These are phyloP conservation scores for Liodrosophila aerea DNA, from an alignment of 2,888 invertebrate genomes.

Conservation along the genomic window DNA sequence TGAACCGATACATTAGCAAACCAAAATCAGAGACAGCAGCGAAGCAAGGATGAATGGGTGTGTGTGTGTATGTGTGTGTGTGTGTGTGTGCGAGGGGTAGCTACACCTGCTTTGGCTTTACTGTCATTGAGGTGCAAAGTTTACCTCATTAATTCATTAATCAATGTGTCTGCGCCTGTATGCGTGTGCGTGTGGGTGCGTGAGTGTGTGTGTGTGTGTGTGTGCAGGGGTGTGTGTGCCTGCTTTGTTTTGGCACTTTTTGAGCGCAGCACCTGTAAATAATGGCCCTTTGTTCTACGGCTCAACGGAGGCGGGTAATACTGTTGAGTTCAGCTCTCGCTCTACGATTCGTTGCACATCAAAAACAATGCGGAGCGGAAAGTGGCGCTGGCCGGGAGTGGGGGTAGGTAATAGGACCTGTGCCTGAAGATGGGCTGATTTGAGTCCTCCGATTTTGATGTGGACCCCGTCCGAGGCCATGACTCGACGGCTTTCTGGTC, in stretches of 20 bases:
- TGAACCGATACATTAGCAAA: slow-evolving; percentile 73
- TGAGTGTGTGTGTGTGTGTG: slow-evolving; percentile 18
- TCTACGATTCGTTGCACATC: slow-evolving; percentile 68
- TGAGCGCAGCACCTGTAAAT: slow-evolving; percentile 76
- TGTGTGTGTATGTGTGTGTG: no score
- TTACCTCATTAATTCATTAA: slow-evolving; percentile 76
- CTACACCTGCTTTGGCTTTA: slow-evolving; percentile 58
- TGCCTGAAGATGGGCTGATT: slow-evolving; percentile 4
- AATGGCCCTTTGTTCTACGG: slow-evolving; percentile 76
- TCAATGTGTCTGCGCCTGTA: slow-evolving; percentile 72
- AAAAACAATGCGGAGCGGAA: slow-evolving; percentile 34
- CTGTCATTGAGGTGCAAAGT: slow-evolving; percentile 77
- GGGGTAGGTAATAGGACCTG: neutral
- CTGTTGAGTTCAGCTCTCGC: slow-evolving; percentile 26
- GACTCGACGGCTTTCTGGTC: slow-evolving; percentile 63
- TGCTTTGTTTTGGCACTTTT: slow-evolving; percentile 78
- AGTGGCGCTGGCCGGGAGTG: slow-evolving; percentile 6
- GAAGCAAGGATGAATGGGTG: neutral
- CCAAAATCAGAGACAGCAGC: slow-evolving; percentile 64
- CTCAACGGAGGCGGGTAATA: slow-evolving; percentile 55
- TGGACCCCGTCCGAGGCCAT: slow-evolving; percentile 48
- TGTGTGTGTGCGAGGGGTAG: neutral
- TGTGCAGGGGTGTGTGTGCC: slow-evolving; percentile 50
- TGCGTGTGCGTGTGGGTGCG: slow-evolving; percentile 17
- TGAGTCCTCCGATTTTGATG: slow-evolving; percentile 28